Conservation (phyloP, 2,113 vertebrate species). For the Eupsittula cactorum region DNA sequence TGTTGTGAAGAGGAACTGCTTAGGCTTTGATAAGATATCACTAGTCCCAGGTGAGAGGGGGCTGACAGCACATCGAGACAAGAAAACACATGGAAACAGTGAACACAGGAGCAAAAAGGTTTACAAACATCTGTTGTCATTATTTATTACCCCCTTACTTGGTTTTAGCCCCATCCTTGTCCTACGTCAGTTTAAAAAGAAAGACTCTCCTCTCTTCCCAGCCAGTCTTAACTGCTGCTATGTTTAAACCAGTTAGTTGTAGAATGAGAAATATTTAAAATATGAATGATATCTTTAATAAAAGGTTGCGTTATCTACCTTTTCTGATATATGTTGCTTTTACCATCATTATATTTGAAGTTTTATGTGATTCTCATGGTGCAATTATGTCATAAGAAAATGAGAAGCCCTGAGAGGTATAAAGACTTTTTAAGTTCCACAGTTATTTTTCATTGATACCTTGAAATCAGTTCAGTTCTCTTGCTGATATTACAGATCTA, state of each 20-base stretch:
- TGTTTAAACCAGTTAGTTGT: slow-evolving; percentile 41
- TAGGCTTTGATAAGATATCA: slow-evolving; percentile 99
- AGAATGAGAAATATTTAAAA: slow-evolving; percentile 50
- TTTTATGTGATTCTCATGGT: slow-evolving; percentile 1
- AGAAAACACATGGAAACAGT: slow-evolving; percentile 86
- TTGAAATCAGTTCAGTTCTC: not conserved
- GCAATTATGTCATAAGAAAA: slow-evolving; percentile 32
- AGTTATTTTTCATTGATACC: not conserved
- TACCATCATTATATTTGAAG: slow-evolving; percentile 39
- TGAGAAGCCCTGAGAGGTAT: slow-evolving; percentile 30
- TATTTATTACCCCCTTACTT: slow-evolving; percentile 77
- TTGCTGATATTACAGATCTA: not conserved
- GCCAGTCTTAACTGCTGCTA: slow-evolving; percentile 37
- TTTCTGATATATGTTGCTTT: slow-evolving; percentile 25
- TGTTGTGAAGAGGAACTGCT: slow-evolving; percentile 90
- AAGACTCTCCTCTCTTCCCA: slow-evolving; percentile 56
- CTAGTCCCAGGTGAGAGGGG: slow-evolving; percentile 95
- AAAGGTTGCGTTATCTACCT: slow-evolving; percentile 47
- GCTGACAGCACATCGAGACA: slow-evolving; percentile 90
- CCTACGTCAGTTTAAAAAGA: slow-evolving; percentile 60
- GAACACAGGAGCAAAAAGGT: slow-evolving; percentile 76
- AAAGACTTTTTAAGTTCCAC: slow-evolving; percentile 8
- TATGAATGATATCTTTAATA: slow-evolving; percentile 49
- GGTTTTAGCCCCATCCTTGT: slow-evolving; percentile 69
- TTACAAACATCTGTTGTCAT: slow-evolving; percentile 85